These are phyloP conservation scores for Trisateles emortualis DNA, from an alignment of 2,888 invertebrate genomes.

Conservation along the genomic window DNA sequence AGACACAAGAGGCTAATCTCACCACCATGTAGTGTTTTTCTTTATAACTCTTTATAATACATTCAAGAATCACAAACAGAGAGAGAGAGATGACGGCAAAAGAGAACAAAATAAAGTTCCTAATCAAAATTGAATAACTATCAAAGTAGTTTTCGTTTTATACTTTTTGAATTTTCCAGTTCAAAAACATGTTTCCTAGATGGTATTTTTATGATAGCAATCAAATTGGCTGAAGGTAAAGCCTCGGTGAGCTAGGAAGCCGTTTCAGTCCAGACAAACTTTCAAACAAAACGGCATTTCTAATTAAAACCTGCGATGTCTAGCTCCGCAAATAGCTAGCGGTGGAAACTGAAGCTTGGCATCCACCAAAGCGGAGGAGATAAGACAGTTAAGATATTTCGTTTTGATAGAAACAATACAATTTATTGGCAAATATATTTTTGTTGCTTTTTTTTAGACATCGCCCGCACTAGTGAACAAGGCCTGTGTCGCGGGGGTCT, in stretches of 20 bases:
- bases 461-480: too few relatives aligned
- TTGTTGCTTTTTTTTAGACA: too few relatives aligned
- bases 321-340: constrained; percentile 34
- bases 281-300: constrained; percentile 54
- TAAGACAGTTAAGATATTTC: neutral
- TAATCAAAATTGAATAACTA: too few relatives aligned
- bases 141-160: neutral
- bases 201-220: constrained; percentile 37
- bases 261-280: constrained; percentile 39
- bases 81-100: too few relatives aligned
- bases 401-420: neutral
- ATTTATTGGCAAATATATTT: too few relatives aligned
- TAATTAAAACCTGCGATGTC: constrained; percentile 52
- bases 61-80: too few relatives aligned
- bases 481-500: too few relatives aligned
- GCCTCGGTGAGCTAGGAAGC: constrained; percentile 21
- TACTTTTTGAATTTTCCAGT: neutral
- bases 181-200: neutral
- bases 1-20: too few relatives aligned
- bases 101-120: too few relatives aligned
- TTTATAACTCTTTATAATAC: too few relatives aligned
- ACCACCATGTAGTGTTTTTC: too few relatives aligned
- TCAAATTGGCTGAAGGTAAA: constrained; percentile 40
- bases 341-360: neutral
- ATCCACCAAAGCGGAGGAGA: neutral